These are phyloP conservation scores for Caenorhabditis imperialis DNA, from an alignment of 2,888 invertebrate species.

Conservation along the genomic window DNA sequence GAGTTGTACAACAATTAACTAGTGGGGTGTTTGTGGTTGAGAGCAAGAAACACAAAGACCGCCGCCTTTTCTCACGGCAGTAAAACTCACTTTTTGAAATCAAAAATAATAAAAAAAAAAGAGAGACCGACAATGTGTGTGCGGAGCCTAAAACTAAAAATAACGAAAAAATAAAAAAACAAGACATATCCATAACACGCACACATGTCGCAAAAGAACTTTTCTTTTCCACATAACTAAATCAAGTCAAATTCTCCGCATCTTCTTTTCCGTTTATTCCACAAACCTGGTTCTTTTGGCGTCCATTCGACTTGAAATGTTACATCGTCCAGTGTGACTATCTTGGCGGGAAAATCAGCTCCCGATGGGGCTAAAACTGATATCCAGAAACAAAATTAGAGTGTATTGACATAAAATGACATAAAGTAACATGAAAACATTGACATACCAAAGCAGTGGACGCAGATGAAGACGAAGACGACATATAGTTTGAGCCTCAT, in stretches of 20 bases:
- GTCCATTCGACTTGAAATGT: constrained; percentile 81
- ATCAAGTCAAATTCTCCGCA: constrained; percentile 35
- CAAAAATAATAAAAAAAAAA: too few species aligned
- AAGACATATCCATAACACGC: too few species aligned
- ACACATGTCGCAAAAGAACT: too few species aligned
- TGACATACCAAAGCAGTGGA: constrained; percentile 1
- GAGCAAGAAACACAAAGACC: not conserved
- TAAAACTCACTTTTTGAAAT: too few species aligned
- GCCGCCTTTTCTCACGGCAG: too few species aligned
- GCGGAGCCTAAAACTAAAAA: too few species aligned
- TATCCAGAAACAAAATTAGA: too few species aligned
- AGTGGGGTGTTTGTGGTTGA: not conserved
- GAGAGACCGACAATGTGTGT: too few species aligned
- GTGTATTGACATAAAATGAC: too few species aligned
- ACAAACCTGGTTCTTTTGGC: constrained; percentile 81
- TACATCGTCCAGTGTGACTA: constrained; percentile 76
- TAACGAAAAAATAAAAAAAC: too few species aligned
- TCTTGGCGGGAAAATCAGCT: constrained; percentile 77
- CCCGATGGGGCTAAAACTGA: constrained; percentile 79
- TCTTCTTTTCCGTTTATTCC: constrained; percentile 1
- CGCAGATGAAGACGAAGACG: constrained; percentile 2
- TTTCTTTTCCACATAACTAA: not conserved
- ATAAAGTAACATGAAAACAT: constrained; percentile 9
- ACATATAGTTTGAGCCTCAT: not conserved
- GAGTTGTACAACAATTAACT: not conserved